Evolutionary conservation across 2,888 invertebrate genomes (phyloP).

Genomic region (Mactromeris polynyma): DNA sequence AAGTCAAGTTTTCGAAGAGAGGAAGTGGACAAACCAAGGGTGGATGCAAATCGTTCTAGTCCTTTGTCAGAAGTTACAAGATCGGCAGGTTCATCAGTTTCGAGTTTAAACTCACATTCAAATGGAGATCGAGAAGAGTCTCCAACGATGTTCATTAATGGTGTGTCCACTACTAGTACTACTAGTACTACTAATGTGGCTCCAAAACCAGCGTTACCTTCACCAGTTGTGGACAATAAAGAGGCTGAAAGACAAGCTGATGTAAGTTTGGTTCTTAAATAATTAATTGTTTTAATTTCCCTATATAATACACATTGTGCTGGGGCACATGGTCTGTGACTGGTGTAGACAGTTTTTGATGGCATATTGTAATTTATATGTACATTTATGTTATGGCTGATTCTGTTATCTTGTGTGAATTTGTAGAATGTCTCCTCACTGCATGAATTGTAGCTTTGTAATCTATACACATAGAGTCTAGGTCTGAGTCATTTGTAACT

Average conservation of each 20-base stretch:
- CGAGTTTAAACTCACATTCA: conserved; percentile 67
- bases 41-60: conserved; percentile 66
- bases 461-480: not conserved
- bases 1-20: conserved; percentile 82
- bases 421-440: not conserved
- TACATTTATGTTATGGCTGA: not conserved
- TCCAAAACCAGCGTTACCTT: not conserved
- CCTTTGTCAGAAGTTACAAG: conserved; percentile 71
- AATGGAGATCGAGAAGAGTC: conserved; percentile 76
- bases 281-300: not conserved
- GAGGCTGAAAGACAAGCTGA: conserved; percentile 50
- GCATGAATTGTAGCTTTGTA: not conserved
- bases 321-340: not conserved
- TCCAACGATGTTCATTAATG: conserved; percentile 50
- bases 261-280: not conserved
- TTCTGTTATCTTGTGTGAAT: conserved; percentile 3
- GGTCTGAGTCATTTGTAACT: not conserved
- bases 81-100: conserved; percentile 68
- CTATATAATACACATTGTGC: too few species aligned
- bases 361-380: not conserved
- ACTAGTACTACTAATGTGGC: not conserved
- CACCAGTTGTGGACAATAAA: conserved; percentile 56
- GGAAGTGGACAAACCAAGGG: conserved; percentile 76
- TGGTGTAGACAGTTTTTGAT: not conserved
- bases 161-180: conserved; percentile 8